Conservation (phyloP, 2,113 vertebrate genomes). For the Heterotilapia buettikoferi region DNA sequence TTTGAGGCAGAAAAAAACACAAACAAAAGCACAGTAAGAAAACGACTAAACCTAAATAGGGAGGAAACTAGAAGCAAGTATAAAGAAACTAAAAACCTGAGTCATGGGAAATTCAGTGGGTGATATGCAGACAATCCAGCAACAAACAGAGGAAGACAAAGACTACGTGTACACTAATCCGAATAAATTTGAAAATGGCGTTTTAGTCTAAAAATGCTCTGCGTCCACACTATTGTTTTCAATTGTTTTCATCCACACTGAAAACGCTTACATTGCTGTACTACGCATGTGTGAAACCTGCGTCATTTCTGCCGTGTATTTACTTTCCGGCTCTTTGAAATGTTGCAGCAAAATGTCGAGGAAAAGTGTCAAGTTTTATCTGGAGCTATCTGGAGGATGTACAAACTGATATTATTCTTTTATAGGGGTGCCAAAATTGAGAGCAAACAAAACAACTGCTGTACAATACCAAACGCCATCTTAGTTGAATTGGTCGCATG, state of each 20-base stretch:
- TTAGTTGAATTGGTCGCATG: background rate
- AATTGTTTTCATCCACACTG: fast-evolving
- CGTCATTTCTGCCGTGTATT: background rate
- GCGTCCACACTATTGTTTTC: background rate
- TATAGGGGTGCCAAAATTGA: background rate
- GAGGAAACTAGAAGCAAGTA: background rate
- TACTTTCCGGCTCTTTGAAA: background rate
- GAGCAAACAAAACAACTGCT: background rate
- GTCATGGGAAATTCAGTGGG: background rate
- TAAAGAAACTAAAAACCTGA: background rate
- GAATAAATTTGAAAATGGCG: background rate
- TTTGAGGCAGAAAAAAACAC: background rate
- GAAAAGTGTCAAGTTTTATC: background rate
- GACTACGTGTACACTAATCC: fast-evolving
- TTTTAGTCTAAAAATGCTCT: background rate
- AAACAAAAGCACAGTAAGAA: background rate
- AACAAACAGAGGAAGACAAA: background rate
- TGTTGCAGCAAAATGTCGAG: background rate
- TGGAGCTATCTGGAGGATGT: no score
- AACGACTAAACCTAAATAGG: background rate
- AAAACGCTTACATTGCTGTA: fast-evolving
- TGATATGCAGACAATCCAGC: background rate
- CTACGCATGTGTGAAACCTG: fast-evolving
- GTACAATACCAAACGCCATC: fast-evolving
- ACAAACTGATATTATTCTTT: background rate